Percentiles rank a stretch among this genome's conserved stretches.
Evolutionary conservation across 2,888 invertebrate genomes (phyloP).

Genomic region (Harpagoxenus sublaevis): DNA sequence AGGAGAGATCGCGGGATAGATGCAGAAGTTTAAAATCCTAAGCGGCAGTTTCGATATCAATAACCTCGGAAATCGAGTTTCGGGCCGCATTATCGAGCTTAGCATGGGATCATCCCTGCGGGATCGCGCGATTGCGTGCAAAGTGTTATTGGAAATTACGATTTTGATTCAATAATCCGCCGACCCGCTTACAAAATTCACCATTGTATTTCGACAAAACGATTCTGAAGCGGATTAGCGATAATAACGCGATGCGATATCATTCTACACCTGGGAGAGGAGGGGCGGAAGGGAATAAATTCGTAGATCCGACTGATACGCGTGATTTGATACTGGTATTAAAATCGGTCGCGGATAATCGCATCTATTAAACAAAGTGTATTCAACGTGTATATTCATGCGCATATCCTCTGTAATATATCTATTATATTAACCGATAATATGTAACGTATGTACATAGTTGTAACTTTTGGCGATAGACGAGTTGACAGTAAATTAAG

Average conservation of each 20-base stretch:
- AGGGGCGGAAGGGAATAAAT: not conserved
- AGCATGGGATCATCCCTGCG: conserved; percentile 55
- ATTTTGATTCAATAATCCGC: conserved; percentile 46
- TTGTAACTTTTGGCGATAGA: not conserved
- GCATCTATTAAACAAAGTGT: conserved; percentile 46
- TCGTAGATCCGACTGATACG: conserved; percentile 45
- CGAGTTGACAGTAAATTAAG: not conserved
- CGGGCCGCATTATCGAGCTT: conserved; percentile 48
- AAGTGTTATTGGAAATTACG: conserved; percentile 61
- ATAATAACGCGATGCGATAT: conserved; percentile 45
- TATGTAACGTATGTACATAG: conserved; percentile 9
- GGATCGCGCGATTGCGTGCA: conserved; percentile 47
- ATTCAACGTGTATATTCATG: conserved; percentile 15
- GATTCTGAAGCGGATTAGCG: conserved; percentile 52
- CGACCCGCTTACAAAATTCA: conserved; percentile 50
- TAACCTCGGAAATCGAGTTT: conserved; percentile 53
- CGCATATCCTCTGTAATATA: not conserved
- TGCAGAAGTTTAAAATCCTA: conserved; percentile 45
- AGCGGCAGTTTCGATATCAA: conserved; percentile 51
- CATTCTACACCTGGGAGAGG: not conserved
- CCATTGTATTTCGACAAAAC: conserved; percentile 51
- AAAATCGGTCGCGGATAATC: conserved; percentile 42
- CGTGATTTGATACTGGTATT: conserved; percentile 42
- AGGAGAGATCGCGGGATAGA: conserved; percentile 6
- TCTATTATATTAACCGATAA: conserved; percentile 19